Percentiles rank a stretch among this genome's conserved stretches.
phyloP scores from a whole-genome alignment of 2,888 invertebrate genomes.

The Metellina segmentata region DNA sequence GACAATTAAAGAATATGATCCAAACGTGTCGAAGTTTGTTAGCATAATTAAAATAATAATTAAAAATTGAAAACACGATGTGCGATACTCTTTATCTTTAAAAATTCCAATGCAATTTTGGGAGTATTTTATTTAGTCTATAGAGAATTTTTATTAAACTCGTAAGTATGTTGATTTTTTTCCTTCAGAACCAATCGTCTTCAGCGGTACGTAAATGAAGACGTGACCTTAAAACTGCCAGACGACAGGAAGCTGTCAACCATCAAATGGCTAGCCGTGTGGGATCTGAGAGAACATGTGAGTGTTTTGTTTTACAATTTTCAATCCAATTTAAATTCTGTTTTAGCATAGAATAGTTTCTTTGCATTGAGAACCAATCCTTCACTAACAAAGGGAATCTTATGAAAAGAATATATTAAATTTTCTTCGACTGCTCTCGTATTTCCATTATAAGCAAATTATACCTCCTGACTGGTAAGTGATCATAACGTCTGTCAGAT shows the following conservation, averaged over 20 bases:
- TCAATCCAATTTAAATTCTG: neutral
- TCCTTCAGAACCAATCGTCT: conserved; percentile 78
- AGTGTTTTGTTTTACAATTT: conserved; percentile 56
- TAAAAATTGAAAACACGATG: too few relatives aligned
- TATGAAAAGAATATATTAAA: neutral
- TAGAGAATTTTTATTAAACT: neutral
- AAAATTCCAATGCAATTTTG: too few relatives aligned
- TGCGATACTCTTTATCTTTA: too few relatives aligned
- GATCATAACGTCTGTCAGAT: too few relatives aligned
- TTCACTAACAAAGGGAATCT: neutral
- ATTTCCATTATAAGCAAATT: too few relatives aligned
- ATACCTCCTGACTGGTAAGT: too few relatives aligned
- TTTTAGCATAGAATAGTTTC: neutral
- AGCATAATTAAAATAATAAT: too few relatives aligned
- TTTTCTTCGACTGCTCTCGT: neutral
- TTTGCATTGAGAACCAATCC: neutral
- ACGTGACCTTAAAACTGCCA: conserved; percentile 90
- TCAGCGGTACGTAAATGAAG: conserved; percentile 87
- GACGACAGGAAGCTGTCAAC: conserved; percentile 92
- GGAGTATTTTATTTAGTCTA: too few relatives aligned
- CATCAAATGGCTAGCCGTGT: conserved; percentile 93
- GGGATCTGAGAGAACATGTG: conserved; percentile 90
- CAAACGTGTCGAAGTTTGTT: too few relatives aligned
- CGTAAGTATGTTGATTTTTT: neutral
- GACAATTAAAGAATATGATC: too few relatives aligned